phyloP scores from a whole-genome alignment of 1,140 invertebrate genomes.

The Ditylenchus dipsaci region DNA sequence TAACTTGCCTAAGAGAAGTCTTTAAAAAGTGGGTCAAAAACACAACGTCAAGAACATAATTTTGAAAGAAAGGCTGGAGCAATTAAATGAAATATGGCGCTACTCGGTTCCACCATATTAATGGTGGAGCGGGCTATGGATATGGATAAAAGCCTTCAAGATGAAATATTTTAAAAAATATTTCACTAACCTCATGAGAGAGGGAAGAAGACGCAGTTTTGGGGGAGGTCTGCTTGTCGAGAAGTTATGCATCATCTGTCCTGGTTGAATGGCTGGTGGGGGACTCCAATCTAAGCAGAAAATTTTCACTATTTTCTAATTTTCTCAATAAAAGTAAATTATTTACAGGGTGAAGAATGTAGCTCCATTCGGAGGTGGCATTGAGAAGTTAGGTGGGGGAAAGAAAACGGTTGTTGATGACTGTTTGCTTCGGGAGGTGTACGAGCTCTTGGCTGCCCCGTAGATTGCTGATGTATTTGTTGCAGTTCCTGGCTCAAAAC shows the following conservation, averaged over 20 bases:
- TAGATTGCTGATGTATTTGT: not conserved
- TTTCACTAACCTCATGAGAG: too few species aligned
- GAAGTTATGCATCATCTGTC: not conserved
- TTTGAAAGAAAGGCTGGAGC: too few species aligned
- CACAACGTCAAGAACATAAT: too few species aligned
- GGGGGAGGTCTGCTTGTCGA: not conserved
- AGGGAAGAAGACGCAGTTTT: not conserved
- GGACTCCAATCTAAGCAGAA: not conserved
- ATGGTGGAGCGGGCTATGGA: too few species aligned
- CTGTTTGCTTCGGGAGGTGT: not conserved
- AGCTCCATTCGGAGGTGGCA: conserved; percentile 26
- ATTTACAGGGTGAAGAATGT: conserved; percentile 1
- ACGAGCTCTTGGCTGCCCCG: not conserved
- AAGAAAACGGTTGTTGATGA: not conserved
- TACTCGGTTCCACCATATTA: too few species aligned
- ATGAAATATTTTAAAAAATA: too few species aligned
- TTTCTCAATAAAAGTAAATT: not conserved
- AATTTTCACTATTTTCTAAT: not conserved
- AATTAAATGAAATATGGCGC: too few species aligned
- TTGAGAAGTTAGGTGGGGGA: conserved; percentile 24
- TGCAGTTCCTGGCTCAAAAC: conserved; percentile 4
- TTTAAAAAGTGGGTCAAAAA: too few species aligned
- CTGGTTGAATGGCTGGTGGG: not conserved
- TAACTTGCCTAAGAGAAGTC: too few species aligned
- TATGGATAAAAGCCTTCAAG: too few species aligned